Evolutionary conservation across 2,888 invertebrate genomes (phyloP).

Genomic region (Blomia tropicalis): DNA sequence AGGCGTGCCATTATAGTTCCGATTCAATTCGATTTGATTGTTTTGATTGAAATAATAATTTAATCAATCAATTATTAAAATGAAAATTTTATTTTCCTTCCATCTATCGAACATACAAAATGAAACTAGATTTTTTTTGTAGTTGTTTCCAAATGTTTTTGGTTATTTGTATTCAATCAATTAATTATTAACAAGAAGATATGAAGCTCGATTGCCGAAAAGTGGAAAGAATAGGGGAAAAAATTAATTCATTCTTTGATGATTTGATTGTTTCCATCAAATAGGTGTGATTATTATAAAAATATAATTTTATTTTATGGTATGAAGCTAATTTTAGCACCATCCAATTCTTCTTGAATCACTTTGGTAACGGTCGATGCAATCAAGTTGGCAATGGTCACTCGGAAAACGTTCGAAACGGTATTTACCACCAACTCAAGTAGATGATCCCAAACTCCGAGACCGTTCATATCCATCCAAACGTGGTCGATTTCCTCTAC

Average conservation of each 20-base stretch:
- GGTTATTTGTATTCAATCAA: no score
- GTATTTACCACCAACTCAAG: constrained; percentile 64
- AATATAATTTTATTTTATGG: not conserved
- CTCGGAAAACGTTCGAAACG: constrained; percentile 60
- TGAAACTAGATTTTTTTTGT: no score
- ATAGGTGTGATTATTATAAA: not conserved
- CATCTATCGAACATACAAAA: no score
- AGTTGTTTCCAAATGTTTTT: no score
- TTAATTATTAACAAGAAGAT: no score
- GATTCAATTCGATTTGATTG: no score
- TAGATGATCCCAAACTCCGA: constrained; percentile 67
- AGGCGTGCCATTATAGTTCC: no score
- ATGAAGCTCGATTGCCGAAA: no score
- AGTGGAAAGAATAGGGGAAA: no score
- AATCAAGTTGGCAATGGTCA: constrained; percentile 27
- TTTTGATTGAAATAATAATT: no score
- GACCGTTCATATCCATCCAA: constrained; percentile 46
- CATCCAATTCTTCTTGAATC: constrained; percentile 27
- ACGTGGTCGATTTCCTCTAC: constrained; percentile 31
- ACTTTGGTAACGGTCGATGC: constrained; percentile 24
- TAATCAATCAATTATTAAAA: no score
- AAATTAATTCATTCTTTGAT: not conserved
- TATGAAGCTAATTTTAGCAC: constrained; percentile 15
- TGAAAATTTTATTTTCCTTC: no score
- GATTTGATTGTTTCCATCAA: not conserved